A percentile compares a stretch with the other conserved stretches of the same genome.
phyloP scores from a whole-genome alignment of 1,140 invertebrate species.

The Tenebrio molitor region DNA sequence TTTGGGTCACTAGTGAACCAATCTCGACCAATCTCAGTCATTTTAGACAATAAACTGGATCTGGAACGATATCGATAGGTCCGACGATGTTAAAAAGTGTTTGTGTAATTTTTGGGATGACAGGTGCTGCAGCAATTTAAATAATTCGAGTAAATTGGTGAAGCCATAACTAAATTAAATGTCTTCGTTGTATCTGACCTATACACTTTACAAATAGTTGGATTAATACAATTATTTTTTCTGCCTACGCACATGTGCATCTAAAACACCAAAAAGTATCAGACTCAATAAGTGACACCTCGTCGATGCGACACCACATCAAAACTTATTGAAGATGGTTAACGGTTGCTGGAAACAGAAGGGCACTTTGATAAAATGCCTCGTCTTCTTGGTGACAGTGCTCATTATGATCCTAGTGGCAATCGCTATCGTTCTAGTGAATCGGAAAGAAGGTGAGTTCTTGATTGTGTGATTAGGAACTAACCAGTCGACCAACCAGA shows the following conservation, averaged over 20 bases:
- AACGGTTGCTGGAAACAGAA: constrained; percentile 7
- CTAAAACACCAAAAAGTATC: constrained; percentile 29
- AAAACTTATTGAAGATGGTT: neutral
- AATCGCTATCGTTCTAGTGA: constrained; percentile 6
- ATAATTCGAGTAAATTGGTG: constrained; percentile 13
- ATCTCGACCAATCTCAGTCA: no score
- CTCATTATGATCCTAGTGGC: constrained; percentile 26
- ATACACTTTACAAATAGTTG: constrained; percentile 21
- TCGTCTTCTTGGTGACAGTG: constrained; percentile 16
- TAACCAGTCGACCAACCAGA: neutral
- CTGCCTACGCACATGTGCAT: constrained; percentile 15
- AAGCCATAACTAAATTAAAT: constrained; percentile 13
- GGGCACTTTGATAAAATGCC: constrained; percentile 21
- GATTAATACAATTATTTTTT: constrained; percentile 37
- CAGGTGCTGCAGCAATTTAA: neutral
- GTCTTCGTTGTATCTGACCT: constrained; percentile 7
- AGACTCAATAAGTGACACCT: constrained; percentile 19
- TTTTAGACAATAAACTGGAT: no score
- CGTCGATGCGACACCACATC: neutral
- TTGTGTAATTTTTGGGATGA: neutral
- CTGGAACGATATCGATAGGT: no score
- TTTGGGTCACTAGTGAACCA: no score
- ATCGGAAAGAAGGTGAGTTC: constrained; percentile 2
- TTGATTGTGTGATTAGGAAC: no score
- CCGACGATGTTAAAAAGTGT: no score